Percentiles rank a stretch among this genome's conserved stretches.
Conservation (phyloP, 2,113 vertebrate genomes). For the Ammodytes dubius region DNA sequence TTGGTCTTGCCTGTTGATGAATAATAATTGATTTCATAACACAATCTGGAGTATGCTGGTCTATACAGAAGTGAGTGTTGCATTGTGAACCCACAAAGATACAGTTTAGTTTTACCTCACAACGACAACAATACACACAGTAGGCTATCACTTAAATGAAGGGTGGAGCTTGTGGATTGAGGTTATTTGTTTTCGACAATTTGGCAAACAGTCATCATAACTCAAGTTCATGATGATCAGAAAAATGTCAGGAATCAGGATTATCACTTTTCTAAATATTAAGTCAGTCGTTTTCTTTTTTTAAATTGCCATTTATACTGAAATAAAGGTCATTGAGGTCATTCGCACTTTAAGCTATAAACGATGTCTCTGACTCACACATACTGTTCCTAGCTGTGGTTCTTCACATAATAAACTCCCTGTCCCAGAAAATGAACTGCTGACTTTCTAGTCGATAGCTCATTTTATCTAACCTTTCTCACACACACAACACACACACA, state of each 20-base stretch:
- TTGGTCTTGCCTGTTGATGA: constrained; percentile 61
- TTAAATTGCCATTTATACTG: not conserved
- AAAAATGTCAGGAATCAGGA: not conserved
- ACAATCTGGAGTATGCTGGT: not conserved
- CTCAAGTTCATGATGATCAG: not conserved
- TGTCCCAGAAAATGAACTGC: not conserved
- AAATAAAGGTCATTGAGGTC: not conserved
- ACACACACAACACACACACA: not conserved
- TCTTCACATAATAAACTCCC: not conserved
- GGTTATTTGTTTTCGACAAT: not conserved
- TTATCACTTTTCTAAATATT: not conserved
- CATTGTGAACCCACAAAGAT: not conserved
- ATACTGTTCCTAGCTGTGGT: not conserved
- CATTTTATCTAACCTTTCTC: not conserved
- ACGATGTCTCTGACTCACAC: not conserved
- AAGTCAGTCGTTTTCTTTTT: not conserved
- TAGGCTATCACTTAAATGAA: not conserved
- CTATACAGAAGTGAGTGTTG: not conserved
- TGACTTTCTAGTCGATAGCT: not conserved
- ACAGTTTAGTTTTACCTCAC: not conserved
- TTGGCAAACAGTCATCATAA: not conserved
- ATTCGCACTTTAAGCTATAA: not conserved
- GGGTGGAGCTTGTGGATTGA: not conserved
- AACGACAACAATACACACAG: not conserved
- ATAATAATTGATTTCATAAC: not conserved